Evolutionary conservation across 2,113 vertebrate genomes (phyloP).

Genomic region (Rhinogobius similis): DNA sequence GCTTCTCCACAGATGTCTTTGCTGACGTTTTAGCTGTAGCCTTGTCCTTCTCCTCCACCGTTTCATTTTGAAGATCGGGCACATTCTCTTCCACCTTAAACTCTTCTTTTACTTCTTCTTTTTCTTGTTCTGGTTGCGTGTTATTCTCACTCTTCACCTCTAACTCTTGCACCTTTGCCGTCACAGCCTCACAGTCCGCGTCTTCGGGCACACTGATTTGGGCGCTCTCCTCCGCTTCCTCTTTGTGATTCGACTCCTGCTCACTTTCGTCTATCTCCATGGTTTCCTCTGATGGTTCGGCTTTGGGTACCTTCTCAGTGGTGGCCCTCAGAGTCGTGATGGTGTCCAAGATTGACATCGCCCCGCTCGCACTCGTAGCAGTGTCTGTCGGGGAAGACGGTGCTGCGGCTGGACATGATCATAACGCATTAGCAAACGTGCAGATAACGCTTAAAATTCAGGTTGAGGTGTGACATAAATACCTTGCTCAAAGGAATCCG

Average conservation of each 20-base stretch:
- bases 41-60: slow-evolving; percentile 77
- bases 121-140: slow-evolving; percentile 42
- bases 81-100: slow-evolving; percentile 61
- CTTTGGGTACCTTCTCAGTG: slow-evolving; percentile 72
- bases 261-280: slow-evolving; percentile 54
- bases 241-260: slow-evolving; percentile 58
- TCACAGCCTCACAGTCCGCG: slow-evolving; percentile 34
- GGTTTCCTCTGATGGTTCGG: slow-evolving; percentile 46
- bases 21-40: slow-evolving; percentile 51
- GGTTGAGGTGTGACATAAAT: background rate
- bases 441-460: background rate
- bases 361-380: slow-evolving; percentile 80
- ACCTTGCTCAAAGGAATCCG: slow-evolving; percentile 83
- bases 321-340: slow-evolving; percentile 85
- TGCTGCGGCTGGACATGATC: slow-evolving; percentile 61
- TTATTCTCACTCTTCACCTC: slow-evolving; percentile 55
- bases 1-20: slow-evolving; percentile 74
- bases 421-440: background rate
- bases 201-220: slow-evolving; percentile 25
- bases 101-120: slow-evolving; percentile 46
- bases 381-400: slow-evolving; percentile 70
- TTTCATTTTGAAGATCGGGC: slow-evolving; percentile 28
- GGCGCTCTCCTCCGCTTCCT: slow-evolving; percentile 53
- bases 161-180: slow-evolving; percentile 33
- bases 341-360: slow-evolving; percentile 92